Evolutionary conservation across 2,113 vertebrate species (phyloP).

Genomic region (Carassius gibelio): DNA sequence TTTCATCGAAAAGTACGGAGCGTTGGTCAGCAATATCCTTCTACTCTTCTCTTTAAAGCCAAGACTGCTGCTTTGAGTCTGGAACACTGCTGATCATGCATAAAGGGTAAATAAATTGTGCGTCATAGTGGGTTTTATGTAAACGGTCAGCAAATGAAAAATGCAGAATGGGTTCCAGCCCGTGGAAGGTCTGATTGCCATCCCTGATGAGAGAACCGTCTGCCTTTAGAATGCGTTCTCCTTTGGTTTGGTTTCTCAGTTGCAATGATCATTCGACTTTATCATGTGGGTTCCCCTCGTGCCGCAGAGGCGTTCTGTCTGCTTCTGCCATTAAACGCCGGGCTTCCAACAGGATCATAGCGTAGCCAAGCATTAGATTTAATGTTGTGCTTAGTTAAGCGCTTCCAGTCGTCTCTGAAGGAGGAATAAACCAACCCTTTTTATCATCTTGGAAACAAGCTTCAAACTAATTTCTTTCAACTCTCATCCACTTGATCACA

Average conservation of each 20-base stretch:
- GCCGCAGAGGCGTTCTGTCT: constrained; percentile 41
- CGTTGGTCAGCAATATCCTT: constrained; percentile 9
- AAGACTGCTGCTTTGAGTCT: neutral
- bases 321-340: constrained; percentile 61
- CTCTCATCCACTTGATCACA: neutral
- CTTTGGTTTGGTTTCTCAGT: constrained; percentile 54
- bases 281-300: constrained; percentile 45
- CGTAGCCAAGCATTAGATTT: constrained; percentile 48
- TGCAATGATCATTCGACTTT: constrained; percentile 49
- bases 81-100: constrained; percentile 53
- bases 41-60: neutral
- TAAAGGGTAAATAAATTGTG: constrained; percentile 37
- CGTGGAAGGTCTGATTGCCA: constrained; percentile 37
- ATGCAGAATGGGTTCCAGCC: constrained; percentile 44
- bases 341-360: constrained; percentile 48
- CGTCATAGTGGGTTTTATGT: constrained; percentile 51
- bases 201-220: constrained; percentile 50
- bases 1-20: neutral
- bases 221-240: constrained; percentile 53
- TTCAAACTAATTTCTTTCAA: neutral
- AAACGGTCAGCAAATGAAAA: constrained; percentile 51
- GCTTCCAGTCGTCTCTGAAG: constrained; percentile 42
- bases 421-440: constrained; percentile 33
- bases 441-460: constrained; percentile 41
- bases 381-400: constrained; percentile 59